Evolutionary conservation across 1,140 invertebrate genomes (phyloP).

Genomic region (Drosophila pruinosa): DNA sequence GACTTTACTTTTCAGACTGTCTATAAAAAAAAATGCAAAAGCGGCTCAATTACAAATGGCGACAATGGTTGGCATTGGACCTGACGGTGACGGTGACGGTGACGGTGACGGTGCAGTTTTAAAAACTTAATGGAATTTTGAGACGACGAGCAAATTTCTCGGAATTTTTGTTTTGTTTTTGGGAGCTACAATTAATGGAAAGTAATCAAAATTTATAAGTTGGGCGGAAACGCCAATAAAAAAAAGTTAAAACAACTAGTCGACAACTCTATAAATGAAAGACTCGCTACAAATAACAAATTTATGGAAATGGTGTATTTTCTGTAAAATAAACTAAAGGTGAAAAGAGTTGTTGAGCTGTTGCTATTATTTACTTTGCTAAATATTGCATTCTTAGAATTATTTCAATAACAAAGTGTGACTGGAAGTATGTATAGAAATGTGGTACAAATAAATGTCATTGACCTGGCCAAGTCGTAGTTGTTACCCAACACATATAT

Average conservation of each 20-base stretch:
- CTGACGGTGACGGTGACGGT: conserved; percentile 14
- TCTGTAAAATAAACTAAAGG: too few relatives aligned
- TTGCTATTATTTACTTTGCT: too few relatives aligned
- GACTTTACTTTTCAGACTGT: not conserved
- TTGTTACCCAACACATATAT: not conserved
- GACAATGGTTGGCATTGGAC: conserved; percentile 46
- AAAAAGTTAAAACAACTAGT: not conserved
- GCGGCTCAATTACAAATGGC: conserved; percentile 70
- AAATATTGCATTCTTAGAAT: too few relatives aligned
- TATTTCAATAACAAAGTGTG: too few relatives aligned
- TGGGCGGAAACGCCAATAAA: not conserved
- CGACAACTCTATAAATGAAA: not conserved
- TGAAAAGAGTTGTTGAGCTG: too few relatives aligned
- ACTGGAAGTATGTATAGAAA: not conserved
- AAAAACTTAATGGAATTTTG: conserved; percentile 53
- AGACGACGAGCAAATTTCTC: conserved; percentile 3
- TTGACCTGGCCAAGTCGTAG: not conserved
- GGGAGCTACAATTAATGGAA: conserved; percentile 21
- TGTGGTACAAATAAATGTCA: not conserved
- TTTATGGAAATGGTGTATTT: too few relatives aligned
- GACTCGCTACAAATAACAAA: too few relatives aligned
- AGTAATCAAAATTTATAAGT: conserved; percentile 24
- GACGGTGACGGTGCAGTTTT: conserved; percentile 6
- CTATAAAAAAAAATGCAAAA: conserved; percentile 23
- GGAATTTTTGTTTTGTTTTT: conserved; percentile 12